Evolutionary conservation across 1,140 invertebrate genomes (phyloP).

Genomic region (Acromyrmex charruanus): DNA sequence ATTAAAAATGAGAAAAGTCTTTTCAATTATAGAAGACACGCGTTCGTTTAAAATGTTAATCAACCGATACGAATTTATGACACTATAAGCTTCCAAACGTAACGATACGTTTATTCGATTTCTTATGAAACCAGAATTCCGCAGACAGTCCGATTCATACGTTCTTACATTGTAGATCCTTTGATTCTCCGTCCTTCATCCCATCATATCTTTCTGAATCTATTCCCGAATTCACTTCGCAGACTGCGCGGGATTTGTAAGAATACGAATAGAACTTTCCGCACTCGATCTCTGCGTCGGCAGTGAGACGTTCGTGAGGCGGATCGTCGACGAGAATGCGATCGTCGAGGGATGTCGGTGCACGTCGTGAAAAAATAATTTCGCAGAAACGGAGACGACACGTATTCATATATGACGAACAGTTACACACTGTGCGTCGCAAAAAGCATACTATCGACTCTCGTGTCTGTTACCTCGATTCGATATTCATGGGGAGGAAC

Average conservation of each 20-base stretch:
- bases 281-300: not conserved
- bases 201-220: slow-evolving; percentile 23
- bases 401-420: slow-evolving; percentile 16
- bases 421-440: not conserved
- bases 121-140: not conserved
- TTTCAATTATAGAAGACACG: not conserved
- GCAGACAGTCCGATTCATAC: slow-evolving; percentile 36
- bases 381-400: slow-evolving; percentile 28
- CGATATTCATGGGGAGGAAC: slow-evolving; percentile 45
- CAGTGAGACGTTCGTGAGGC: slow-evolving; percentile 1
- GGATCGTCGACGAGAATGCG: slow-evolving; percentile 17
- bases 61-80: not conserved
- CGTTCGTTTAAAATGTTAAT: slow-evolving; percentile 12
- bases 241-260: slow-evolving; percentile 42
- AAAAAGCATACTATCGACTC: slow-evolving; percentile 12
- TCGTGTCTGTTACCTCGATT: not conserved
- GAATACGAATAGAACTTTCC: slow-evolving; percentile 45
- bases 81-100: not conserved
- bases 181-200: slow-evolving; percentile 41
- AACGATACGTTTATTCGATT: not conserved
- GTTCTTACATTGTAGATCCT: slow-evolving; percentile 32
- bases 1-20: not conserved
- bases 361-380: slow-evolving; percentile 42
- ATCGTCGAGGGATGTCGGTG: slow-evolving; percentile 14
- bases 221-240: slow-evolving; percentile 40